A percentile compares a stretch with the other conserved stretches of the same genome.
These are phyloP conservation scores for Glareola pratincola DNA, from an alignment of 2,113 vertebrate species.

Conservation along the genomic window DNA sequence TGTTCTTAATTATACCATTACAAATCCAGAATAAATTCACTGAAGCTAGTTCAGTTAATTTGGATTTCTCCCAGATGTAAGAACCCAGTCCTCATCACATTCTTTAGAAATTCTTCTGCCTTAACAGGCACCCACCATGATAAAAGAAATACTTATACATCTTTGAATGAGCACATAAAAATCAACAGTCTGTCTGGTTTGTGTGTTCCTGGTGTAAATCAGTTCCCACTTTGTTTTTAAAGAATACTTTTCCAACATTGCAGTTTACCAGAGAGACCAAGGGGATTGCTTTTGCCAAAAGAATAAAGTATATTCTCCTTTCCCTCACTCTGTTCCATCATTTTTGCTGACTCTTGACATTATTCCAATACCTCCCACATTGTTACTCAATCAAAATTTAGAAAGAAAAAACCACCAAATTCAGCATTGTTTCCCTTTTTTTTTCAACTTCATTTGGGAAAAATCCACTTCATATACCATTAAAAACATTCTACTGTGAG, in stretches of 20 bases:
- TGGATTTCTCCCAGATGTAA: not conserved
- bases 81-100: not conserved
- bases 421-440: not conserved
- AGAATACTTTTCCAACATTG: not conserved
- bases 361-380: not conserved
- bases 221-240: conserved; percentile 6
- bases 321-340: not conserved
- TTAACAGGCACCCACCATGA: not conserved
- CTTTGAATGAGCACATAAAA: not conserved
- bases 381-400: not conserved
- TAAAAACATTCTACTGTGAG: not conserved
- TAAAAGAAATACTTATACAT: not conserved
- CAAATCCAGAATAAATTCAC: not conserved
- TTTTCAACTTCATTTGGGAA: not conserved
- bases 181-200: not conserved
- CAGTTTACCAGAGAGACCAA: not conserved
- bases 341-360: not conserved
- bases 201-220: not conserved
- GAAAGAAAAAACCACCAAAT: not conserved
- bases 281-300: conserved; percentile 16
- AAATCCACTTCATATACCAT: conserved; percentile 17
- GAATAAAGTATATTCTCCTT: not conserved
- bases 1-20: not conserved
- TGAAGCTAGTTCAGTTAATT: not conserved
- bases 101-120: not conserved